These are phyloP conservation scores for Eutolmus rufibarbis DNA, from an alignment of 2,888 invertebrate genomes.

Conservation along the genomic window DNA sequence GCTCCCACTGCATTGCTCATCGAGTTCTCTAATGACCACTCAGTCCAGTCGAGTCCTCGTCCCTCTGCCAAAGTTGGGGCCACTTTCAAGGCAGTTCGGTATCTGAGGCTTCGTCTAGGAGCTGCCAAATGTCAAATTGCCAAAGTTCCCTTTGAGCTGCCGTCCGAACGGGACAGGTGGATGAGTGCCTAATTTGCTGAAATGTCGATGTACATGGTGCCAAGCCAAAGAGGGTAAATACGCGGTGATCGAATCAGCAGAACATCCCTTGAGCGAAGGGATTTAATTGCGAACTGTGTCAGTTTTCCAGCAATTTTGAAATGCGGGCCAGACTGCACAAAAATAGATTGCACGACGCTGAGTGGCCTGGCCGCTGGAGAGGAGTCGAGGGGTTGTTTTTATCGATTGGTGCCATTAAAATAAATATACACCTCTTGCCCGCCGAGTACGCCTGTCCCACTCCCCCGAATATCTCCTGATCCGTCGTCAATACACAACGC, in stretches of 20 bases:
- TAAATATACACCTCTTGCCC: not conserved
- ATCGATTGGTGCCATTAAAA: constrained; percentile 3
- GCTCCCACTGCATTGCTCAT: not conserved
- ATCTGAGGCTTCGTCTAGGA: not conserved
- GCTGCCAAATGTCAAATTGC: not conserved
- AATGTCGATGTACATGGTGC: not conserved
- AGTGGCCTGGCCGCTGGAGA: not conserved
- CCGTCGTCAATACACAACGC: not conserved
- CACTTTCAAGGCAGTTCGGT: not conserved
- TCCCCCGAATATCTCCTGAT: not conserved
- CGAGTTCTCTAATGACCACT: not conserved
- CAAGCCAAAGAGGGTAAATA: not conserved
- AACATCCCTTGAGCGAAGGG: not conserved
- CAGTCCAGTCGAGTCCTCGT: not conserved
- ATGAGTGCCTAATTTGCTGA: not conserved
- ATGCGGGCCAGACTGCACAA: not conserved
- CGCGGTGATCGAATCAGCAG: not conserved
- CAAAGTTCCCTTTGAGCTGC: not conserved
- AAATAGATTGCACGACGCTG: not conserved
- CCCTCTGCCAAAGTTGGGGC: not conserved
- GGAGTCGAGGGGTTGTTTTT: not conserved
- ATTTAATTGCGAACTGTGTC: not conserved
- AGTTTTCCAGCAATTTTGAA: not conserved
- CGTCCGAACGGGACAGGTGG: not conserved
- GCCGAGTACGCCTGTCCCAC: not conserved